phyloP scores from a whole-genome alignment of 2,797 vertebrate genomes.

The Gallinago nigripennis region DNA sequence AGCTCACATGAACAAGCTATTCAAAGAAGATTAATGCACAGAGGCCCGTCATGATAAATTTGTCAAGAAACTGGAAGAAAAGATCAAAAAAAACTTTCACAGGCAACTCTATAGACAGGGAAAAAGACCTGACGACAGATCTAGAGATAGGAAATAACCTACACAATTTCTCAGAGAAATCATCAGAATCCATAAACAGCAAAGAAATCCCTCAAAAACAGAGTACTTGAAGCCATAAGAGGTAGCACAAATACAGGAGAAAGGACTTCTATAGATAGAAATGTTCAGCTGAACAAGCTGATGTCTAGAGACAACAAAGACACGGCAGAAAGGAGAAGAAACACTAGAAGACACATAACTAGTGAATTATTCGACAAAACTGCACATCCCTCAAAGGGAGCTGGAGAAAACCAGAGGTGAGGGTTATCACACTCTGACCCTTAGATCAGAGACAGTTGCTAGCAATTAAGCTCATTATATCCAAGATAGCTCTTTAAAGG shows the following conservation, averaged over 20 bases:
- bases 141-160: background rate
- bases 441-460: background rate
- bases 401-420: background rate
- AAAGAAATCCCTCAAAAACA: background rate
- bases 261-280: background rate
- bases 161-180: background rate
- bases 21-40: constrained; percentile 34
- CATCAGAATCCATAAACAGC: background rate
- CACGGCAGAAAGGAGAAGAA: background rate
- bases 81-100: background rate
- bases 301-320: background rate
- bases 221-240: background rate
- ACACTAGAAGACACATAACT: accelerated
- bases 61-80: constrained; percentile 16
- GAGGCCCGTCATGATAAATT: constrained; percentile 28
- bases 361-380: background rate
- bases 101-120: constrained; percentile 4
- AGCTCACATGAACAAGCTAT: constrained; percentile 27
- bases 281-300: background rate
- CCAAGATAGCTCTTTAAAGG: accelerated
- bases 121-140: constrained; percentile 14
- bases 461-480: no score
- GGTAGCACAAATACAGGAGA: background rate
- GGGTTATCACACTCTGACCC: background rate
- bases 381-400: background rate